Base-by-base conservation (phyloP, 2,113 vertebrate species). In the Hemibagrus wyckioides region DNA sequence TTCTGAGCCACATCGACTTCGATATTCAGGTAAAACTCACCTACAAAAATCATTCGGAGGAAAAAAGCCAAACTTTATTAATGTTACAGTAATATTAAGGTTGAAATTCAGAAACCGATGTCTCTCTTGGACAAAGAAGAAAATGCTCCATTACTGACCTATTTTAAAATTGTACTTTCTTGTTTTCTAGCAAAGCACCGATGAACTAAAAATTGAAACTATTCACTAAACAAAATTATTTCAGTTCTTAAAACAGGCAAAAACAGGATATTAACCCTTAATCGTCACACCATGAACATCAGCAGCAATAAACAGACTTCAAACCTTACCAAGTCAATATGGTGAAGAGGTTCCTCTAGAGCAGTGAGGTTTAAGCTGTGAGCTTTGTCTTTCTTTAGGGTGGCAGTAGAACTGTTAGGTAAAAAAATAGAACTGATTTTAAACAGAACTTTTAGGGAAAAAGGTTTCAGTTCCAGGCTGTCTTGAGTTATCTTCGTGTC, bases 1-100 rank as follows among this genome's bases (percentile, higher is more conserved):
- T 95, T 19, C 94, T 96, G 11, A 96, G 95, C 94, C 96, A 96
- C 3, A 95, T 96, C 0, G 96, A 96, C 80, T 95, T 94, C 86
- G 96, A 96, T 0, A 94, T 96, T 89, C 96, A 96, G 96, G 97
- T 97, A 92, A 92, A 71, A 30, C 28, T 6, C 33, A 17, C 11
- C 79, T 11, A 15, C 30, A 11, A 50, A 54, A 50, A 69, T 41
- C 30, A 54, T 17, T 61, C 44, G 59, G 83, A 48, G n/a, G 44
- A 30, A 54, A 28, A 28, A 44, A 48, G 7, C 39, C 23, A 14
- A 11, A 25, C 4, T 21, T 15, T 25, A 39, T n/a, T n/a, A n/a
- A n/a, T n/a, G n/a, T n/a, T n/a, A n/a, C n/a, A n/a, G n/a, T n/a
- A n/a, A n/a, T n/a, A n/a, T 9, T 41, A 39, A 71, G 36, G 23